Conservation (phyloP, 35 echinoderm and acorn worm species). For the Apostichopus californicus region DNA sequence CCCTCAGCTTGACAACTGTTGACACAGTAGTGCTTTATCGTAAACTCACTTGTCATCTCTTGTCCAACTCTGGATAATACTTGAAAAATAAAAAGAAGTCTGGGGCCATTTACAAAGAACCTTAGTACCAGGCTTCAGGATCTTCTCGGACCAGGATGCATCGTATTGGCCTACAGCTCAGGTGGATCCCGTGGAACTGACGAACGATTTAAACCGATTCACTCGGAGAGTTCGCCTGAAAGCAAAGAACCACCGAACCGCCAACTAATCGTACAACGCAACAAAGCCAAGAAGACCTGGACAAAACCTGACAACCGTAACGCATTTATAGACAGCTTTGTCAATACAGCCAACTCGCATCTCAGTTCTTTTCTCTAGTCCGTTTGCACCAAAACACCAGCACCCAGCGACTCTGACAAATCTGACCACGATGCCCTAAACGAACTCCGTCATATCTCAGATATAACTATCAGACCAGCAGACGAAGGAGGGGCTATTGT, state of each 20-base stretch:
- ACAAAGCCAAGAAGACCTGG: not conserved
- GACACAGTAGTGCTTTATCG: too few species aligned
- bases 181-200: too few species aligned
- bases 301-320: not conserved
- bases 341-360: not conserved
- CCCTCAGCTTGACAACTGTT: too few species aligned
- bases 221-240: too few species aligned
- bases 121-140: constrained; percentile 36
- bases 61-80: constrained; percentile 29
- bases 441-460: not conserved
- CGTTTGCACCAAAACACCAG: not conserved
- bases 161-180: too few species aligned
- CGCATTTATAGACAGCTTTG: not conserved
- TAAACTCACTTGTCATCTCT: constrained; percentile 48
- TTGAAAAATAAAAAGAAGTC: constrained; percentile 69
- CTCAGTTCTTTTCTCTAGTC: not conserved
- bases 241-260: too few species aligned
- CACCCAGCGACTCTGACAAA: not conserved
- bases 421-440: not conserved
- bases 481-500: not conserved
- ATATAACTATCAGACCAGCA: not conserved
- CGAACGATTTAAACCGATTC: too few species aligned
- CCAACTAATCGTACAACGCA: too few species aligned
- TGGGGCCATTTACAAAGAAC: constrained; percentile 58
- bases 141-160: not conserved